Conservation (phyloP, 35 echinoderm and acorn worm genomes). For the Ophiothrix spiculata region DNA sequence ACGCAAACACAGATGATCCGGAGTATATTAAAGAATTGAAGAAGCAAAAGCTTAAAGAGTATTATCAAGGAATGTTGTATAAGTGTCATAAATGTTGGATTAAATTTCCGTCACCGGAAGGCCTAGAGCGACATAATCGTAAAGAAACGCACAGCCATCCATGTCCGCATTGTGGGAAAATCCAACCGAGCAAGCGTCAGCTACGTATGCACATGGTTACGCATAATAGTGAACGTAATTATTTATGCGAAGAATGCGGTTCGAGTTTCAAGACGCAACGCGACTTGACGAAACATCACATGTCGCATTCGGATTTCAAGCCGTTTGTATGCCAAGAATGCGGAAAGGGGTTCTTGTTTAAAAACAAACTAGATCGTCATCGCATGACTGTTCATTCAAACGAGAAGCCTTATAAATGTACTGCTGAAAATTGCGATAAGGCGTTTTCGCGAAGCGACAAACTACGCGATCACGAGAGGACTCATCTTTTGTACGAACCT, state of each 20-base stretch:
- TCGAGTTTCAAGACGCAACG: slow-evolving; percentile 63
- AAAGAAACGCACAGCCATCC: slow-evolving; percentile 73
- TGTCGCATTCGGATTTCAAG: slow-evolving; percentile 50
- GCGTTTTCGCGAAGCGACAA: slow-evolving; percentile 85
- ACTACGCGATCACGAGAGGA: slow-evolving; percentile 74
- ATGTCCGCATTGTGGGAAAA: slow-evolving; percentile 67
- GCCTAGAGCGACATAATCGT: slow-evolving; percentile 58
- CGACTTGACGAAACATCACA: slow-evolving; percentile 74
- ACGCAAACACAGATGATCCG: slow-evolving; percentile 24
- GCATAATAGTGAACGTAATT: slow-evolving; percentile 54
- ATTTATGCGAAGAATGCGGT: slow-evolving; percentile 78
- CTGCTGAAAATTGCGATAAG: slow-evolving; percentile 59
- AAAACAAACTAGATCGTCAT: slow-evolving; percentile 83
- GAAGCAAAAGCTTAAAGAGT: slow-evolving; percentile 69
- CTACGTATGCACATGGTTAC: slow-evolving; percentile 69
- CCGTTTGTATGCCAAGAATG: slow-evolving; percentile 75
- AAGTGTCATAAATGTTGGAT: slow-evolving; percentile 87
- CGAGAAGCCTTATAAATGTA: slow-evolving; percentile 60
- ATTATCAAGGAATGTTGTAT: slow-evolving; percentile 66
- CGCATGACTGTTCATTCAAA: slow-evolving; percentile 61
- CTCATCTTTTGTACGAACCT: slow-evolving; percentile 51
- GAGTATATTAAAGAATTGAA: slow-evolving; percentile 58
- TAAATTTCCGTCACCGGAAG: slow-evolving; percentile 65
- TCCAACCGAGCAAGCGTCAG: slow-evolving; percentile 76
- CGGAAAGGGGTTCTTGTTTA: slow-evolving; percentile 73